These are phyloP conservation scores for Drosophila tsacasi DNA, from an alignment of 1,140 invertebrate genomes.

Conservation along the genomic window DNA sequence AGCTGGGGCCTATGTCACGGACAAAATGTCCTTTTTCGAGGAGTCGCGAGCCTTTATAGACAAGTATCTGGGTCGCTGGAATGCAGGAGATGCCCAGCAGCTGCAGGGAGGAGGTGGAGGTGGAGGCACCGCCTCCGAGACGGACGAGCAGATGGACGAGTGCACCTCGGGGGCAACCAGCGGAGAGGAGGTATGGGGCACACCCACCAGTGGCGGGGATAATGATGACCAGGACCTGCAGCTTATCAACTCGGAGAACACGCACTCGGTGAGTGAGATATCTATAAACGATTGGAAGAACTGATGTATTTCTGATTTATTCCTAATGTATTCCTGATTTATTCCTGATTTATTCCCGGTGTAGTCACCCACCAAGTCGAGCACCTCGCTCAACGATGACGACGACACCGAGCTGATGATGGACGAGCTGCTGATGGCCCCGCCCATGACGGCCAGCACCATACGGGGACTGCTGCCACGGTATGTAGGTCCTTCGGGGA, in stretches of 20 bases:
- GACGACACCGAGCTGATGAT: constrained; percentile 90
- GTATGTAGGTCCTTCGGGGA: constrained; percentile 68
- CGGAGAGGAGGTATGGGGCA: constrained; percentile 94
- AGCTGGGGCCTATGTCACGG: constrained; percentile 91
- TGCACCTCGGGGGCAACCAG: constrained; percentile 92
- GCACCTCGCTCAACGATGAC: constrained; percentile 88
- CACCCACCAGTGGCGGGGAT: constrained; percentile 92
- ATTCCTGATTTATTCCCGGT: no score
- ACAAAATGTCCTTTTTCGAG: constrained; percentile 91
- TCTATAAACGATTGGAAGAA: no score
- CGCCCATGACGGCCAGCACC: constrained; percentile 88
- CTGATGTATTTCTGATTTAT: no score
- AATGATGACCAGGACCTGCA: constrained; percentile 90
- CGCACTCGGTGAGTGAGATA: constrained; percentile 87
- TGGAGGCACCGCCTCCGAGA: constrained; percentile 81
- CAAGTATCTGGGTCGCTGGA: constrained; percentile 83
- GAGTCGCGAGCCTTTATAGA: constrained; percentile 86
- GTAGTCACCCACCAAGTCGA: constrained; percentile 88
- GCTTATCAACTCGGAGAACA: constrained; percentile 88
- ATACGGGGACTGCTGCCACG: constrained; percentile 88
- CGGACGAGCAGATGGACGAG: constrained; percentile 87
- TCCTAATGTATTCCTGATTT: no score
- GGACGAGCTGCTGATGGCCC: constrained; percentile 90
- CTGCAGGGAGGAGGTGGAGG: constrained; percentile 1
- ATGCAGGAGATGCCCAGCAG: constrained; percentile 64